Base-by-base conservation (phyloP, 2,888 invertebrate genomes). In the Bombylius major region DNA sequence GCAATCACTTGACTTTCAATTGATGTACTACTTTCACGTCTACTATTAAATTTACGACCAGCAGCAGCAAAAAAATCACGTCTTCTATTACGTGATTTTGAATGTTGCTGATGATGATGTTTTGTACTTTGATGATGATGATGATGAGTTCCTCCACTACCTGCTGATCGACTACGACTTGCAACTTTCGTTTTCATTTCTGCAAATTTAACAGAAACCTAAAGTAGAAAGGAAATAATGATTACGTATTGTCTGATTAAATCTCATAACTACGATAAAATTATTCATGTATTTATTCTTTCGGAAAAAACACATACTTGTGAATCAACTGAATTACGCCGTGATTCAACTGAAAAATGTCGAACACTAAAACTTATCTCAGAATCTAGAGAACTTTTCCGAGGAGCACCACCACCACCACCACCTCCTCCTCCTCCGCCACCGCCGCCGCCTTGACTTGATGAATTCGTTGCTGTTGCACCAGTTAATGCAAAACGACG, bases 261-360 rank as follows among this genome's bases (percentile, higher is more conserved):
- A 23, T 23, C 23, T 23, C 23, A 23, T 23, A 23, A 23, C 23
- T 23, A 23, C 23, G 23, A 23, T 23, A 23, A 23, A 23, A 23
- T 23, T 23, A 23, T 23, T 23, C 23, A 23, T 23, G 23, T 23
- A 23, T 23, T 23, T 23, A 23, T 23, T 23, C 23, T 23, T 23
- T 23, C 23, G 23, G 23, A 23, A 23, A 23, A 23, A 23, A 23
- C 23, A 23, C 23, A 23, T 51, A 88, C 78, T 66, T 92, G 91
- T 53, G 92, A 92, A 67, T 93, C 93, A 23, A 90, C 81, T 0
- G 92, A 92, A 71, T 91, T 90, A 47, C 92, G 79, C 9, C 92
- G 78, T 0, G 90, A 90, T 69, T 91, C 91, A 2, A 91, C 87
- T 0, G 90, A 90, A 0, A 91, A 87, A 67, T 89, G 86, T 7